Percentiles rank a stretch among this genome's conserved stretches.
Conservation (phyloP, 2,797 vertebrate species). For the Furcifer pardalis region DNA sequence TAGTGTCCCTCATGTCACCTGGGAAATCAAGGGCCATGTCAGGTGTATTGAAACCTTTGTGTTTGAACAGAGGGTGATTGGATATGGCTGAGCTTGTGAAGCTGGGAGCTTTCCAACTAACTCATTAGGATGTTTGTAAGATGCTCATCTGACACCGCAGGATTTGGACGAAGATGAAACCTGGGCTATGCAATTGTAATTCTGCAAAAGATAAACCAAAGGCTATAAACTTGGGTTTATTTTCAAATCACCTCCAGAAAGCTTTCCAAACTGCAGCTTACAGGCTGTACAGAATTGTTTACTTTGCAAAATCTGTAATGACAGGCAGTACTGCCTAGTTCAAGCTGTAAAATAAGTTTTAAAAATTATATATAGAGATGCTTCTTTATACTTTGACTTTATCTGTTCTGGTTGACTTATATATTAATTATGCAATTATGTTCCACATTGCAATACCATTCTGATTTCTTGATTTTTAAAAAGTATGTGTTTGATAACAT, state of each 20-base stretch:
- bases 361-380: background rate
- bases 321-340: constrained; percentile 6
- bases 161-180: constrained; percentile 23
- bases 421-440: background rate
- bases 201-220: constrained; percentile 12
- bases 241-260: background rate
- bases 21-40: constrained; percentile 64
- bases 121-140: constrained; percentile 29
- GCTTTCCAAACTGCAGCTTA: background rate
- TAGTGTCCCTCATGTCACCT: constrained; percentile 37
- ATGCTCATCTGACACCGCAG: constrained; percentile 33
- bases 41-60: constrained; percentile 32
- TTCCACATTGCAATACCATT: background rate
- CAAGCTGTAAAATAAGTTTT: background rate
- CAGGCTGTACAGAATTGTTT: background rate
- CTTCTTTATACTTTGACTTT: background rate
- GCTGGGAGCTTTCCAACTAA: background rate
- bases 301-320: constrained; percentile 11
- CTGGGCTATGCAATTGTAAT: constrained; percentile 10
- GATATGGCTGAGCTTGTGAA: constrained; percentile 29
- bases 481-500: background rate
- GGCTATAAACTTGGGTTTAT: background rate
- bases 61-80: constrained; percentile 50
- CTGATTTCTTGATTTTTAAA: background rate
- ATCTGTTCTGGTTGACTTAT: background rate